Conservation (phyloP, 2,797 vertebrate genomes). For the Taenioides sp. region DNA sequence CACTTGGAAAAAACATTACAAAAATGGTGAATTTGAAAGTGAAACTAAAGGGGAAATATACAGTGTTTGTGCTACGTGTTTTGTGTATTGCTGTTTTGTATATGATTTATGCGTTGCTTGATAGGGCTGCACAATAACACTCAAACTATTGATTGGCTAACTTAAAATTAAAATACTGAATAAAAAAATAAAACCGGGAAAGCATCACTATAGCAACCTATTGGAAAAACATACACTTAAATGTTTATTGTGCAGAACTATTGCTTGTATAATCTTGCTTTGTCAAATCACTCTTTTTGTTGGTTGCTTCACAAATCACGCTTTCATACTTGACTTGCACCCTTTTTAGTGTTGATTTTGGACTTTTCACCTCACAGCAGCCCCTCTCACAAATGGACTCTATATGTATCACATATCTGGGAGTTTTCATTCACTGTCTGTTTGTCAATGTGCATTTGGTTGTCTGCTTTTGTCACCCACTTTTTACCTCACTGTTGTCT, state of each 20-base stretch:
- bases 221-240: neutral
- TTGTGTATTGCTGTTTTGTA: conserved; percentile 8
- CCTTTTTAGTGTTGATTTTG: neutral
- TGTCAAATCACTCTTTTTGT: neutral
- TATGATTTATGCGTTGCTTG: conserved; percentile 1
- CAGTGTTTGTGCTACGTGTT: neutral
- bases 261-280: conserved; percentile 7
- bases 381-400: conserved; percentile 32
- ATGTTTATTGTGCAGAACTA: neutral
- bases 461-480: conserved; percentile 9
- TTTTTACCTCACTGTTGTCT: conserved; percentile 52
- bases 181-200: neutral
- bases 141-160: neutral
- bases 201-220: neutral
- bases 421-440: conserved; percentile 40
- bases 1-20: neutral
- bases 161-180: neutral
- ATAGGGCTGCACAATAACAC: conserved; percentile 7
- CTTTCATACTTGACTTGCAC: conserved; percentile 5
- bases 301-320: conserved; percentile 1
- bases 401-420: conserved; percentile 27
- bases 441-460: conserved; percentile 11
- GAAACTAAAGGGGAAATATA: neutral
- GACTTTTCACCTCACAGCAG: conserved; percentile 12
- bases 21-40: neutral